These are phyloP conservation scores for Larimichthys crocea DNA, from an alignment of 2,113 vertebrate species.

Conservation along the genomic window DNA sequence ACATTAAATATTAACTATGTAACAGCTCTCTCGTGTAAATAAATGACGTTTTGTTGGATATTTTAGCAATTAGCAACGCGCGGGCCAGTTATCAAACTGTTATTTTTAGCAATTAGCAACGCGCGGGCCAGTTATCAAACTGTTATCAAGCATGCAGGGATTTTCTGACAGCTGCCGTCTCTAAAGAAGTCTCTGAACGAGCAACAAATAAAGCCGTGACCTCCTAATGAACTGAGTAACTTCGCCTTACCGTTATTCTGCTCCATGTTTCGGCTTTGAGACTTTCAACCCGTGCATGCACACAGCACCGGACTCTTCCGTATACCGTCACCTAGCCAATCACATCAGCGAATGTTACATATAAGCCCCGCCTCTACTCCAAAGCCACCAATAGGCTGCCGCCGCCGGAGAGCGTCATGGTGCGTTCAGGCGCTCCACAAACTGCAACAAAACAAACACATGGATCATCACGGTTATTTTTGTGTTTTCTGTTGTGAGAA, in stretches of 20 bases:
- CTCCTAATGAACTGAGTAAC: not conserved
- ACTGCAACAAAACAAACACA: too few relatives aligned
- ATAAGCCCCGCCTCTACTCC: slow-evolving; percentile 32
- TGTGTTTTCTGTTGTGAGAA: not conserved
- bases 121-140: slow-evolving; percentile 22
- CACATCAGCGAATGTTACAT: not conserved
- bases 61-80: slow-evolving; percentile 14
- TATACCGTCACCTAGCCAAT: slow-evolving; percentile 24
- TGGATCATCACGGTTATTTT: not conserved
- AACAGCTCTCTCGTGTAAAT: not conserved
- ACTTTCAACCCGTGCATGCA: not conserved
- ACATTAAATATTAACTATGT: not conserved
- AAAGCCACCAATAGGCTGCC: slow-evolving; percentile 44
- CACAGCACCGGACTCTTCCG: slow-evolving; percentile 33
- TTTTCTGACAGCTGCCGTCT: not conserved
- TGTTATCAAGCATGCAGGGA: not conserved
- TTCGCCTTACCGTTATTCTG: slow-evolving; percentile 63
- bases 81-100: slow-evolving; percentile 19
- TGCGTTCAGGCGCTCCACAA: not conserved
- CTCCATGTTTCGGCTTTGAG: slow-evolving; percentile 63
- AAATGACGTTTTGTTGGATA: not conserved
- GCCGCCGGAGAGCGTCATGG: not conserved
- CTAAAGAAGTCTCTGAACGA: not conserved
- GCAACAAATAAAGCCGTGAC: accelerated
- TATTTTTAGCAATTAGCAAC: slow-evolving; percentile 10